Evolutionary conservation across 2,113 vertebrate genomes (phyloP), one percentile per base, ranked within the genome.

Genomic region (Tylochromis polylepis): DNA sequence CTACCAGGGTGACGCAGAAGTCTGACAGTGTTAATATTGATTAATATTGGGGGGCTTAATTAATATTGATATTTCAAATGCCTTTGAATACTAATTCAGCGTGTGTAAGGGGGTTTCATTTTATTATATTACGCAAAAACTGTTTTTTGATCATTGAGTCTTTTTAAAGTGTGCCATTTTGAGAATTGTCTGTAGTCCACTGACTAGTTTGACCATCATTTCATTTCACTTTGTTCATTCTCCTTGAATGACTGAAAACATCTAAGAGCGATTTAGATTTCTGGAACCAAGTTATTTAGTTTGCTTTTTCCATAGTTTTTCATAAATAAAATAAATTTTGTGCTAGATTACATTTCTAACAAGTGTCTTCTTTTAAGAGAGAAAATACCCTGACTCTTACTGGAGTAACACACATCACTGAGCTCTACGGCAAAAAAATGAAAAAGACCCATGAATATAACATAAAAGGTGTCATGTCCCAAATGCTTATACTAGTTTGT

Each of bases 161-260:
- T 29, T 49, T 49, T 49, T 6, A 49, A 49, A 75, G 2, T 49
- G 41, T 46, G 12, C 22, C 27, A 14, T 46, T 46, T 27, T 72
- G 67, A 11, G 41, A 29, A 11, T 18, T 49, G 22, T 0, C 24
- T 75, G 41, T 1, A 75, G 67, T 75, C 67, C 0, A 9, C 67
- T 49, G 5, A 18, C 9, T 75, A 29, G 0, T 18, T 27, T 72
- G 38, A 72, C 49, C 2, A 46, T 29, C 15, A 11, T 49, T 0
- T 49, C 67, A 11, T 49, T 75, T 46, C 9, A 49, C 9, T 10
- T 49, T 75, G 0, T 75, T 75, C 24, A 20, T 75, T 75, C 27
- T 75, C 2, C 24, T 75, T 75, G 41, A 75, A 1, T 75, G 43
- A 15, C 24, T 75, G 41, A 75, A 46, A 18, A 49, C 41, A 49